Percentiles rank a stretch among this genome's conserved stretches.
Evolutionary conservation across 2,797 vertebrate genomes (phyloP).

Genomic region (Typhlichthys eigenmanni): DNA sequence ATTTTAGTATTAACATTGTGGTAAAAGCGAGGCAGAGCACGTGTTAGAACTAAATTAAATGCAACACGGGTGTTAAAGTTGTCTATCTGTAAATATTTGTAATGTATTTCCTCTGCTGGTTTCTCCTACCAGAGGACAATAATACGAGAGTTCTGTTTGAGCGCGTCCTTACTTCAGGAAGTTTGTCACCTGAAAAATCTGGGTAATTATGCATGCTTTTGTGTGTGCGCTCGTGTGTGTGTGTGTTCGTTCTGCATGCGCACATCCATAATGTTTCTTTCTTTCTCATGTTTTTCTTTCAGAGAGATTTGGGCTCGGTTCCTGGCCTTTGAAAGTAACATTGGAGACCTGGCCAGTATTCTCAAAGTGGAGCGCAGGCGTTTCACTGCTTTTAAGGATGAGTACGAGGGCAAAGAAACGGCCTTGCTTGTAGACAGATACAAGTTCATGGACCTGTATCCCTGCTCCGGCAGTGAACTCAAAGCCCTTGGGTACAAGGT

Average conservation of each 20-base stretch:
- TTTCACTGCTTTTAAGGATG: slow-evolving; percentile 96
- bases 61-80: no score
- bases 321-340: slow-evolving; percentile 97
- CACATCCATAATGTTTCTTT: slow-evolving; percentile 10
- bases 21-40: background rate
- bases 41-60: no score
- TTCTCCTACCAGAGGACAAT: slow-evolving; percentile 88
- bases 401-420: slow-evolving; percentile 98
- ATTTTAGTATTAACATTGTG: background rate
- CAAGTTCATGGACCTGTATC: slow-evolving; percentile 99
- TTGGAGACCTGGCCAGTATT: slow-evolving; percentile 97
- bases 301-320: slow-evolving; percentile 99
- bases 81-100: background rate
- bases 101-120: background rate
- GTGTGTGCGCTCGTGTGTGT: background rate
- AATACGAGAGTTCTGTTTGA: slow-evolving; percentile 99
- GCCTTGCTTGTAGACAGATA: slow-evolving; percentile 95
- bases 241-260: rapidly evolving
- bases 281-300: slow-evolving; percentile 25
- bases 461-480: slow-evolving; percentile 94
- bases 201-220: slow-evolving; percentile 78
- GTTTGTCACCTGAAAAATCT: slow-evolving; percentile 96
- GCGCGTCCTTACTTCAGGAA: slow-evolving; percentile 98
- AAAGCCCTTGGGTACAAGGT: slow-evolving; percentile 99
- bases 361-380: slow-evolving; percentile 96